phyloP scores from a whole-genome alignment of 2,113 vertebrate species.

The Plecotus auritus region DNA sequence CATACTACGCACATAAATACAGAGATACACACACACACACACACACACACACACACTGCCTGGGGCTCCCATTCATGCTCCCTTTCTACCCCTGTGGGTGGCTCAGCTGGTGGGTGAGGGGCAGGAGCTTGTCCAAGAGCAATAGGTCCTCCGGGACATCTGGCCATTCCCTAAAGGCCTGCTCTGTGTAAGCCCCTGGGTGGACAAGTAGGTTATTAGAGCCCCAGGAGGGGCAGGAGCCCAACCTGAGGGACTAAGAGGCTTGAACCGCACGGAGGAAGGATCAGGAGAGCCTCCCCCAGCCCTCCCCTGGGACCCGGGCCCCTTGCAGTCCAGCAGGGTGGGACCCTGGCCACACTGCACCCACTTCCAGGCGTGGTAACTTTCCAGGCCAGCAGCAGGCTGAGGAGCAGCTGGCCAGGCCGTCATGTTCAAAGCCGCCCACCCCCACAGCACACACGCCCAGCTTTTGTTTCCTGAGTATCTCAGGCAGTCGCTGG shows the following conservation, averaged over 20 bases:
- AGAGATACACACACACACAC: background rate
- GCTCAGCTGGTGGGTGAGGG: conserved; percentile 36
- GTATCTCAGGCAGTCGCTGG: background rate
- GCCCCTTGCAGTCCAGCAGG: background rate
- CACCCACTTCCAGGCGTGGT: background rate
- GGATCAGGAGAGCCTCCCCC: background rate
- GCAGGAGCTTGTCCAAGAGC: conserved; percentile 46
- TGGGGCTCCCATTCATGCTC: background rate
- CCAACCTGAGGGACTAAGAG: background rate
- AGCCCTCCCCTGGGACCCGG: background rate
- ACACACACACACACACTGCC: background rate
- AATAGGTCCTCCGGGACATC: conserved; percentile 65
- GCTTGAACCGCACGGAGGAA: fast-evolving
- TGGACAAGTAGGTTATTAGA: background rate
- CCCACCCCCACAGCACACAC: background rate
- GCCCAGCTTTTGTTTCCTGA: background rate
- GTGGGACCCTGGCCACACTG: background rate
- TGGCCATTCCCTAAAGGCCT: conserved; percentile 43
- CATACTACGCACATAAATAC: background rate
- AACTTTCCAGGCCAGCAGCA: background rate
- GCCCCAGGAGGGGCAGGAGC: background rate
- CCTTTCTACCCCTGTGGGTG: background rate
- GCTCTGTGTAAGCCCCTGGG: conserved; percentile 19
- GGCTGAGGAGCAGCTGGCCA: background rate
- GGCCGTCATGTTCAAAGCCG: background rate